A percentile compares a stretch with the other conserved stretches of the same genome.
phyloP scores from a whole-genome alignment of 2,797 vertebrate genomes.

The Hippopotamyrus pictus region DNA sequence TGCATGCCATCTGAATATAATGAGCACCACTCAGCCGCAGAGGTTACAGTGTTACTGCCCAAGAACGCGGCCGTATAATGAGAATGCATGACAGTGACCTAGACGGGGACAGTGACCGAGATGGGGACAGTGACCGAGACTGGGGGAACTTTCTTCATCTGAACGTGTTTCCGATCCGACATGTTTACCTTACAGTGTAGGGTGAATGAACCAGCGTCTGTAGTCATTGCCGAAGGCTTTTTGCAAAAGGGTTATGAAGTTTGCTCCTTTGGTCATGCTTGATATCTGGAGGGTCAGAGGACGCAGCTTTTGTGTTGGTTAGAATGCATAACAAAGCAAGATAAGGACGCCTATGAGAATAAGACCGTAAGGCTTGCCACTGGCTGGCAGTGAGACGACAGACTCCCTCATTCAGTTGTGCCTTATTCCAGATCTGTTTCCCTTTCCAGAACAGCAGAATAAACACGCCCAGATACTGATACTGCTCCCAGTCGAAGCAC shows the following conservation, averaged over 20 bases:
- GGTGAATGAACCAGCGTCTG: constrained; percentile 26
- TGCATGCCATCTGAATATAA: constrained; percentile 27
- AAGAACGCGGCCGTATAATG: constrained; percentile 34
- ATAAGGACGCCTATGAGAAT: neutral
- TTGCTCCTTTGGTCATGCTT: neutral
- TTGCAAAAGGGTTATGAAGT: neutral
- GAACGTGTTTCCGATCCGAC: constrained; percentile 18
- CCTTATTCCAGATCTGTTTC: neutral
- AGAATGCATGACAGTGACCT: constrained; percentile 29
- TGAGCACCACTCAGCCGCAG: constrained; percentile 33
- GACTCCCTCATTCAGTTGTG: neutral
- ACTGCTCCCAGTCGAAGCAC: neutral
- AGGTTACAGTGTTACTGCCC: constrained; percentile 26
- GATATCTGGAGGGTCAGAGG: neutral
- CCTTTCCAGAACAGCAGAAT: neutral
- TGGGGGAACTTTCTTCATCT: constrained; percentile 4
- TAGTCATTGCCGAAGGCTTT: neutral
- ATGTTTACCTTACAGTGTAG: constrained; percentile 27
- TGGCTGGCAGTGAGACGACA: neutral
- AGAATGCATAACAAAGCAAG: neutral
- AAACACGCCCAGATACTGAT: neutral
- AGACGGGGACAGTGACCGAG: constrained; percentile 26
- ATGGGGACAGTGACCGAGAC: constrained; percentile 27
- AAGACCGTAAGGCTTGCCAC: neutral
- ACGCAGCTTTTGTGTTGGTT: neutral